A percentile compares a stretch with the other conserved stretches of the same genome.
Conservation (phyloP, 2,888 invertebrate species). For the Agonopterix heracliana region DNA sequence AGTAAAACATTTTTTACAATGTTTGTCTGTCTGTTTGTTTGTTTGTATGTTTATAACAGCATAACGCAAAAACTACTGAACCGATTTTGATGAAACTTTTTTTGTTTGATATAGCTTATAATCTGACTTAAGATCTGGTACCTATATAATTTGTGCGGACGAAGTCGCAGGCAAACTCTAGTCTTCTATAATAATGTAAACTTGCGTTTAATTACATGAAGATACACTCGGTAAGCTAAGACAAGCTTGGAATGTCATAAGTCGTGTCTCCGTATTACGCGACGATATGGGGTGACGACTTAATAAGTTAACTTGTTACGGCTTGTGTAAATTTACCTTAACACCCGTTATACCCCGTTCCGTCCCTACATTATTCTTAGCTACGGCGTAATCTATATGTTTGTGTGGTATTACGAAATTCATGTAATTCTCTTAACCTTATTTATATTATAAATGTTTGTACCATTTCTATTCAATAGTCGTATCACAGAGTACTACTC, state of each 20-base stretch:
- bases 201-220: background rate
- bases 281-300: constrained; percentile 53
- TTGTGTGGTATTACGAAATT: constrained; percentile 33
- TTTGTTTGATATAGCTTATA: too few species aligned
- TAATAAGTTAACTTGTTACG: constrained; percentile 70
- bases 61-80: too few species aligned
- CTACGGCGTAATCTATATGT: constrained; percentile 65
- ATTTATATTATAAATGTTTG: too few species aligned
- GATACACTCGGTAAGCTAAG: background rate
- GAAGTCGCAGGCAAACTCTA: too few species aligned
- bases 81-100: too few species aligned
- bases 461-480: background rate
- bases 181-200: background rate
- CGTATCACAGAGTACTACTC: too few species aligned
- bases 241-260: constrained; percentile 46
- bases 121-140: too few species aligned
- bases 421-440: background rate
- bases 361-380: constrained; percentile 63
- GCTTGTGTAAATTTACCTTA: constrained; percentile 72
- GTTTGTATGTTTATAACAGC: too few species aligned
- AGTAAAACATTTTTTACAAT: too few species aligned
- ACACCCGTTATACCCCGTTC: constrained; percentile 58
- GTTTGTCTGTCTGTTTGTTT: too few species aligned
- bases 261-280: constrained; percentile 22
- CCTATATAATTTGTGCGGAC: too few species aligned